Conservation (phyloP, 2,797 vertebrate genomes). For the Pseudochirops cupreus region DNA sequence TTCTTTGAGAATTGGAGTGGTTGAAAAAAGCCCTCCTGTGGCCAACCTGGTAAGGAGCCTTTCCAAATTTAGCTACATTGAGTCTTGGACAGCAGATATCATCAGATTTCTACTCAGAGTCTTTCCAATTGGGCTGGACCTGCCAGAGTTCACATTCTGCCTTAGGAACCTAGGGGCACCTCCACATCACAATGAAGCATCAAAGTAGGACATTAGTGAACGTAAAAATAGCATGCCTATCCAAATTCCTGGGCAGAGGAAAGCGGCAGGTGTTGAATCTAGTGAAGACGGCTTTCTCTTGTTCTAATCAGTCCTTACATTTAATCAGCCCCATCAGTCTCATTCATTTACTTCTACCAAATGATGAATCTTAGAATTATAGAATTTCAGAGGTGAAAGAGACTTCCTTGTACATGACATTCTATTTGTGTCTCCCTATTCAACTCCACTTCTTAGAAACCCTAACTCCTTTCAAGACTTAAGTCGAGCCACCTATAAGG, state of each 20-base stretch:
- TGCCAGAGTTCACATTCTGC: neutral
- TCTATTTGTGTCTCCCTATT: neutral
- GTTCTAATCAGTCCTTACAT: neutral
- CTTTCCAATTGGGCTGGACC: neutral
- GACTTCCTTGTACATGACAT: neutral
- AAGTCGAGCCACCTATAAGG: neutral
- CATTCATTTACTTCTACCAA: conserved; percentile 4
- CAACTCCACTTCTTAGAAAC: neutral
- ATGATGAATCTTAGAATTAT: neutral
- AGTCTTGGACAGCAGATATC: neutral
- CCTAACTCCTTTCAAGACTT: neutral
- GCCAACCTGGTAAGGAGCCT: neutral
- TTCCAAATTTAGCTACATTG: neutral
- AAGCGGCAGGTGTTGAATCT: conserved; percentile 6
- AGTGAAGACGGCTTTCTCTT: conserved; percentile 23
- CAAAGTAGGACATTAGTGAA: neutral
- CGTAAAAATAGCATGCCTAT: neutral
- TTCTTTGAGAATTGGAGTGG: neutral
- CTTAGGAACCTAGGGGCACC: neutral
- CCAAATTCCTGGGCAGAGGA: neutral
- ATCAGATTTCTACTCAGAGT: neutral
- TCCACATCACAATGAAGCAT: neutral
- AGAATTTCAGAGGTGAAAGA: conserved; percentile 33
- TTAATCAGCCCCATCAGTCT: neutral
- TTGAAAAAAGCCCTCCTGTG: neutral